A percentile compares a stretch with the other conserved stretches of the same genome.
These are phyloP conservation scores for Ceriagrion tenellum DNA, from an alignment of 2,888 invertebrate species.

Conservation along the genomic window DNA sequence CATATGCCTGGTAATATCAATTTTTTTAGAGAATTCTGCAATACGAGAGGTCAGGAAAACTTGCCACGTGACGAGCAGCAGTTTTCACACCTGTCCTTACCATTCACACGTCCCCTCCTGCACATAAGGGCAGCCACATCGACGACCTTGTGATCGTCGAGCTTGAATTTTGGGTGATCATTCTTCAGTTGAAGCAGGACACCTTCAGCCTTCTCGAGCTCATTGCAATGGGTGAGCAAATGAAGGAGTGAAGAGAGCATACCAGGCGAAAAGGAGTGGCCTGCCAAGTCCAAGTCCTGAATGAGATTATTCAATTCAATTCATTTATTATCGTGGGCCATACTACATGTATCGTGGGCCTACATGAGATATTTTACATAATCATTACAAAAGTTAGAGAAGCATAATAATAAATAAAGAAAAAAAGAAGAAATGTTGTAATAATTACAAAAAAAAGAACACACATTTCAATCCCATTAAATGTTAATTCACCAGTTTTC, in stretches of 20 bases:
- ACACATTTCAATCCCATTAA: too few relatives aligned
- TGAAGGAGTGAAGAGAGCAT: slow-evolving; percentile 85
- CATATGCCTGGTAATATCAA: too few relatives aligned
- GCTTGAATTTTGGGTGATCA: slow-evolving; percentile 80
- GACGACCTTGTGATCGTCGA: slow-evolving; percentile 85
- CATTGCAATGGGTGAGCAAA: slow-evolving; percentile 81
- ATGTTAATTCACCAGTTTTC: too few relatives aligned
- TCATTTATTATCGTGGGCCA: too few relatives aligned
- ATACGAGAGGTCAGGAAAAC: too few relatives aligned
- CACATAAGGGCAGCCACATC: slow-evolving; percentile 83
- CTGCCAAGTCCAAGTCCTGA: slow-evolving; percentile 75
- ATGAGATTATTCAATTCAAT: slow-evolving; percentile 78
- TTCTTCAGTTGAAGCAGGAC: slow-evolving; percentile 80
- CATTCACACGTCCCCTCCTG: slow-evolving; percentile 77
- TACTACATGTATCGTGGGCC: too few relatives aligned
- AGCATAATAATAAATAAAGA: too few relatives aligned
- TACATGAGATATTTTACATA: not conserved
- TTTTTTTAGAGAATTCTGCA: too few relatives aligned
- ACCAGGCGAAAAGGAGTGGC: slow-evolving; percentile 81
- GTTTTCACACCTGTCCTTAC: slow-evolving; percentile 74
- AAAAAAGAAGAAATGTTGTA: too few relatives aligned
- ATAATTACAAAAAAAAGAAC: too few relatives aligned
- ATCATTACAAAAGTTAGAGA: not conserved
- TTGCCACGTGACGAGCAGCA: too few relatives aligned
- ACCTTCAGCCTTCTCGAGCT: slow-evolving; percentile 80